These are phyloP conservation scores for Heteromormyrus szaboi DNA, from an alignment of 2,797 vertebrate species.

Conservation along the genomic window DNA sequence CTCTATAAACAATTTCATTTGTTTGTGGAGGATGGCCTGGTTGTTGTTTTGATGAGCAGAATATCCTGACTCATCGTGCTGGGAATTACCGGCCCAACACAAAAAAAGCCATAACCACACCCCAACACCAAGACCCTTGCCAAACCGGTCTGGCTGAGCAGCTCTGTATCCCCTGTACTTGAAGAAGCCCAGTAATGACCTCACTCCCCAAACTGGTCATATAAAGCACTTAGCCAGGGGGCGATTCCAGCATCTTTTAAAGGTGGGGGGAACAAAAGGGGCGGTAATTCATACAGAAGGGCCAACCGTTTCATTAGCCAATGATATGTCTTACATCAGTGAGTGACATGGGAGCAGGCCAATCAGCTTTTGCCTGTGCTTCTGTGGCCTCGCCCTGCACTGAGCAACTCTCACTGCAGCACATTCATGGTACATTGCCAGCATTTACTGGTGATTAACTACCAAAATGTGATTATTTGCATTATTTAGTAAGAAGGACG, in stretches of 20 bases:
- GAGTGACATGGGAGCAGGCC: not conserved
- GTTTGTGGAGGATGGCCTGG: not conserved
- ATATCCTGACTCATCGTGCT: not conserved
- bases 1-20: not conserved
- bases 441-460: constrained; percentile 38
- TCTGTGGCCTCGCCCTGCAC: not conserved
- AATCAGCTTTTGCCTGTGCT: not conserved
- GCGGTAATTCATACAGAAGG: not conserved
- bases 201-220: not conserved
- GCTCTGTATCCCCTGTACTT: not conserved
- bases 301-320: not conserved
- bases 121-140: not conserved
- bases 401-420: constrained; percentile 11
- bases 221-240: not conserved
- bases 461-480: constrained; percentile 32
- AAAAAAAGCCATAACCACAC: not conserved
- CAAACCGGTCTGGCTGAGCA: not conserved
- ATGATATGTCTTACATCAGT: not conserved
- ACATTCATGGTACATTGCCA: constrained; percentile 30
- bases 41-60: not conserved
- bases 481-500: constrained; percentile 38
- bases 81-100: not conserved
- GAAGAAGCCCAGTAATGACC: not conserved
- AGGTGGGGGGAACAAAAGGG: not conserved
- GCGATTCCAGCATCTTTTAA: not conserved